Evolutionary conservation across 2,797 vertebrate species (phyloP).

Genomic region (Hephaestus fuliginosus): DNA sequence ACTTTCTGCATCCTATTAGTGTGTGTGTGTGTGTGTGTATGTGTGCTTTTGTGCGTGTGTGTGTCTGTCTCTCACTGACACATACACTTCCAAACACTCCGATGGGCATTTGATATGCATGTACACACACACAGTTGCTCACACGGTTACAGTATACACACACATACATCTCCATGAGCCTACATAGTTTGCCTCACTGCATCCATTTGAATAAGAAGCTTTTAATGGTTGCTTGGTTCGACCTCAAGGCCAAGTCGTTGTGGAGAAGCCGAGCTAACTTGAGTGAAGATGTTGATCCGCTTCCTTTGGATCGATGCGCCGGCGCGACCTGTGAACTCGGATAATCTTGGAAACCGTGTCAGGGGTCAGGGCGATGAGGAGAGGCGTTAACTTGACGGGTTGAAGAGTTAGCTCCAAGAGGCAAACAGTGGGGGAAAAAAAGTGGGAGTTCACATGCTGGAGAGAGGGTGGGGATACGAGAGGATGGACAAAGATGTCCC

Average conservation of each 20-base stretch:
- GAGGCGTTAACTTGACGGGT: slow-evolving; percentile 35
- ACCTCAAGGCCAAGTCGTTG: slow-evolving; percentile 58
- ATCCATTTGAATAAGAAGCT: slow-evolving; percentile 74
- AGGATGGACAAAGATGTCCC: not conserved
- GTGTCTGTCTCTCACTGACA: slow-evolving; percentile 19
- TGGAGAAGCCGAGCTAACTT: slow-evolving; percentile 27
- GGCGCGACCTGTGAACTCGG: slow-evolving; percentile 41
- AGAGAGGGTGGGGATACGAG: slow-evolving; percentile 1
- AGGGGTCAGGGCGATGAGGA: slow-evolving; percentile 48
- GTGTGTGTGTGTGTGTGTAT: slow-evolving; percentile 19
- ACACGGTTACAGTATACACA: slow-evolving; percentile 22
- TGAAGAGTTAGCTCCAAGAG: slow-evolving; percentile 11
- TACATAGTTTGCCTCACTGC: slow-evolving; percentile 41
- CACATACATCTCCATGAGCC: slow-evolving; percentile 14
- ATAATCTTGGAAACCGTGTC: slow-evolving; percentile 47
- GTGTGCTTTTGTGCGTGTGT: not conserved
- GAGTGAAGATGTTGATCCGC: slow-evolving; percentile 50
- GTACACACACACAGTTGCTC: not conserved
- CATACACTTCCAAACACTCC: slow-evolving; percentile 47
- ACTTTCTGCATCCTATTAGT: slow-evolving; percentile 69
- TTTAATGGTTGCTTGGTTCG: slow-evolving; percentile 65
- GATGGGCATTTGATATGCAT: slow-evolving; percentile 32
- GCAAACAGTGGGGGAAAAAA: slow-evolving; percentile 26
- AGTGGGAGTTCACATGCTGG: slow-evolving; percentile 16
- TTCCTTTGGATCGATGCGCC: slow-evolving; percentile 44